These are phyloP conservation scores for Dryobates pubescens DNA, from an alignment of 2,797 vertebrate genomes.

Conservation along the genomic window DNA sequence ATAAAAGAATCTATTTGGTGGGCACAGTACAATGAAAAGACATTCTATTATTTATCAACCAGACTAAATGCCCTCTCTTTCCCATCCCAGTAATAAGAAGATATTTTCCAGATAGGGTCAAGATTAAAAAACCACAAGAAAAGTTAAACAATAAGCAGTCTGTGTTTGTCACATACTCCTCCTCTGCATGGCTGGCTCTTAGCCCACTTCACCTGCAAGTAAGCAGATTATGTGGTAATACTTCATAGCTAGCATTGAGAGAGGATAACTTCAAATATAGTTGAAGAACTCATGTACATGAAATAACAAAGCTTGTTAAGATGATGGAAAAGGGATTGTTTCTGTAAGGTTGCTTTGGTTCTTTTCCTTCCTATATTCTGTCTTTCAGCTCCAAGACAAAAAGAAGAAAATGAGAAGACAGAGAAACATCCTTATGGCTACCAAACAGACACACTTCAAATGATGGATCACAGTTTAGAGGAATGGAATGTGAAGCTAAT, in stretches of 20 bases:
- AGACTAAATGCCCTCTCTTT: background rate
- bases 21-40: background rate
- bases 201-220: background rate
- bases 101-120: background rate
- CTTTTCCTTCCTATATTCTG: background rate
- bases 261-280: background rate
- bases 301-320: background rate
- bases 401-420: background rate
- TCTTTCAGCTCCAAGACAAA: background rate
- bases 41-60: background rate
- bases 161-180: background rate
- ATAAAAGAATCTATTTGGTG: background rate
- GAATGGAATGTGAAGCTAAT: background rate
- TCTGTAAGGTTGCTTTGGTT: background rate
- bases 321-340: background rate
- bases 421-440: background rate
- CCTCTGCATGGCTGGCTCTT: background rate
- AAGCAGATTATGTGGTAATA: background rate
- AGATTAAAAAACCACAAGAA: background rate
- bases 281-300: background rate
- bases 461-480: background rate
- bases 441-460: background rate
- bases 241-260: background rate
- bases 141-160: background rate
- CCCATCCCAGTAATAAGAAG: background rate